Base-by-base conservation (phyloP, 2,888 invertebrate species). In the Drepanosiphum platanoidis region DNA sequence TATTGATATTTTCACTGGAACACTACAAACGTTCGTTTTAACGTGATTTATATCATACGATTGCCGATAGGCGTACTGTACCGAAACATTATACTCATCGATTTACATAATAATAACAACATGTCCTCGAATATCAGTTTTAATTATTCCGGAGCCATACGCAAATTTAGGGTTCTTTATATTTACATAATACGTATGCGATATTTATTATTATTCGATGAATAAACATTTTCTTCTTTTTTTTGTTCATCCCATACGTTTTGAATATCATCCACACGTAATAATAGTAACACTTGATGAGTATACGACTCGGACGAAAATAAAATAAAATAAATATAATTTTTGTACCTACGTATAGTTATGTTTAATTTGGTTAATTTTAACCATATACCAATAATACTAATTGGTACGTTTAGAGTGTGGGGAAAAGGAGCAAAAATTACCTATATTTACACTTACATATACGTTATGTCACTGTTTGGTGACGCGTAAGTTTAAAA, bases 71-170 rank as follows among this genome's bases (percentile, higher is more conserved):
- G n/a, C n/a, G n/a, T 36, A 70, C 27, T 71, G 13, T 22, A 58
- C 58, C 18, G 58, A 58, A 58, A 58, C 58, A 71, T n/a, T n/a
- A n/a, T n/a, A n/a, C 11, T 39, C 39, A 11, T 77, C 36, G 27
- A 61, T 61, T 61, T 39, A 61, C 77, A 64, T 39, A 61, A 36
- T 22, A 52, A 46, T 74, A 46, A 42, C 58, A 52, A 46, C 18
- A 61, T 13, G 11, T 39, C 30, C 52, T 61, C 61, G 18, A 58
- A 36, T 39, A 39, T 39, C 15, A 27, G 39, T 39, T 39, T 39
- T 66, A 77, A 77, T 77, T 61, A 64, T 77, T 64, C 27, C 72
- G n/a, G 30, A 61, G 27, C 39, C 77, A 15, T 42, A 11, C 9
- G 22, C 36, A 36, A 36, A 77, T 36, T 36, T 8, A 36, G 9